A percentile compares a stretch with the other conserved stretches of the same genome.
Evolutionary conservation across 2,113 vertebrate species (phyloP).

Genomic region (Protomyctophum bolini): DNA sequence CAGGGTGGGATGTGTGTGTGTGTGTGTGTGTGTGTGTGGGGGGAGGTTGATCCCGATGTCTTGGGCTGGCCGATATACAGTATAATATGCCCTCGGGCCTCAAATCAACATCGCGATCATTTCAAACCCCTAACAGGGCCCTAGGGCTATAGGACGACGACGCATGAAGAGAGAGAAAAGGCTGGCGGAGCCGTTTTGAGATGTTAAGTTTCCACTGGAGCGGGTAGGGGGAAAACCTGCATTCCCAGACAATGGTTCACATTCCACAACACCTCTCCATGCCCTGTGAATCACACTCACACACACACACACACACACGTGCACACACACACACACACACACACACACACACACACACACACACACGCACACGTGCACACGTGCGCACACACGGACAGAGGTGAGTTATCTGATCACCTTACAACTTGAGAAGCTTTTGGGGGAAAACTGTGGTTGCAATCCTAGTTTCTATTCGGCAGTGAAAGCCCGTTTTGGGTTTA

Average conservation of each 20-base stretch:
- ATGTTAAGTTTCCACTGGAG: slow-evolving; percentile 71
- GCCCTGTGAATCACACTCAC: slow-evolving; percentile 69
- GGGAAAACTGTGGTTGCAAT: slow-evolving; percentile 49
- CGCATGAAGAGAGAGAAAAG: neutral
- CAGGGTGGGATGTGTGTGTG: too few relatives aligned
- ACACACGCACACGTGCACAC: neutral
- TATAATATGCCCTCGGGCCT: too few relatives aligned
- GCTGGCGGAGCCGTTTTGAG: slow-evolving; percentile 16
- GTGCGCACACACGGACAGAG: slow-evolving; percentile 34
- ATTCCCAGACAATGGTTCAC: slow-evolving; percentile 82
- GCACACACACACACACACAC: slow-evolving; percentile 15
- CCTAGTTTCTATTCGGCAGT: too few relatives aligned
- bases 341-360: slow-evolving; percentile 31
- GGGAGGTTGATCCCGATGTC: too few relatives aligned
- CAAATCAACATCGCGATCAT: too few relatives aligned
- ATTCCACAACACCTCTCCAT: slow-evolving; percentile 69
- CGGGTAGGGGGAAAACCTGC: slow-evolving; percentile 58
- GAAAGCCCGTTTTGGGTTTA: too few relatives aligned
- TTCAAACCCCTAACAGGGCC: too few relatives aligned
- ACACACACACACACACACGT: slow-evolving; percentile 7
- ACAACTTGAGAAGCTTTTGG: slow-evolving; percentile 38
- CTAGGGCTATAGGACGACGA: neutral
- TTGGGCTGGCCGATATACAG: too few relatives aligned
- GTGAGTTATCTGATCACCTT: slow-evolving; percentile 38
- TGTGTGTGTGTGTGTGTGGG: too few relatives aligned